Evolutionary conservation across 2,888 invertebrate genomes (phyloP), one percentile per base, ranked within the genome.

Genomic region (Theretra japonica): DNA sequence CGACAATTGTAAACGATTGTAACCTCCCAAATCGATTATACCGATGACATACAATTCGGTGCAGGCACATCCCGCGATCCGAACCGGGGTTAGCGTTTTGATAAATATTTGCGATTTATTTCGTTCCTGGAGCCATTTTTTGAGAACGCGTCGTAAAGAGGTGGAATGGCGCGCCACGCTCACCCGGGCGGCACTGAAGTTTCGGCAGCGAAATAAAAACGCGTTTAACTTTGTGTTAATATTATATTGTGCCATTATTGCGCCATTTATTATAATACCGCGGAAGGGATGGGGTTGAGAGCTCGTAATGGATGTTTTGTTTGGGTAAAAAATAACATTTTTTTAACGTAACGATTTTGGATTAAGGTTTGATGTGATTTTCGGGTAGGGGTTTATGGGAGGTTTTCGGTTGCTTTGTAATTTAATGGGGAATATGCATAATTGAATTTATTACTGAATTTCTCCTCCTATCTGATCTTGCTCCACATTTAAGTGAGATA

Each of bases 211-310:
- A 94, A 93, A 92, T 92, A 93, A 94, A 94, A 93, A 92, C 89
- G 87, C 91, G 91, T 92, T 94, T 94, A 93, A 94, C 94, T 94
- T 94, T 93, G 91, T 92, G 93, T 93, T 94, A 93, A 93, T 94
- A 93, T 94, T 92, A 94, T 94, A 94, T 93, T 92, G 93, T 92
- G 92, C 90, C 92, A 94, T 94, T 93, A 94, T 94, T 93, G 88
- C 91, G 88, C 88, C 93, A 93, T 94, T 94, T 94, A 93, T 94
- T 93, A 94, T 92, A 90, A 93, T 92, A 90, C 90, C 83, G 84
- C 87, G 89, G 90, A 90, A 91, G 92, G 91, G 93, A 90, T 90
- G 91, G 92, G 94, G 93, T 90, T 92, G 90, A 91, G 87, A 88
- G 88, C 86, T 86, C 85, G 83, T 91, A 94, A 94, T 94, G 93